Percentiles rank a stretch among this genome's conserved stretches.
Conservation (phyloP, 2,888 invertebrate genomes). For the Caradrina kadenii region DNA sequence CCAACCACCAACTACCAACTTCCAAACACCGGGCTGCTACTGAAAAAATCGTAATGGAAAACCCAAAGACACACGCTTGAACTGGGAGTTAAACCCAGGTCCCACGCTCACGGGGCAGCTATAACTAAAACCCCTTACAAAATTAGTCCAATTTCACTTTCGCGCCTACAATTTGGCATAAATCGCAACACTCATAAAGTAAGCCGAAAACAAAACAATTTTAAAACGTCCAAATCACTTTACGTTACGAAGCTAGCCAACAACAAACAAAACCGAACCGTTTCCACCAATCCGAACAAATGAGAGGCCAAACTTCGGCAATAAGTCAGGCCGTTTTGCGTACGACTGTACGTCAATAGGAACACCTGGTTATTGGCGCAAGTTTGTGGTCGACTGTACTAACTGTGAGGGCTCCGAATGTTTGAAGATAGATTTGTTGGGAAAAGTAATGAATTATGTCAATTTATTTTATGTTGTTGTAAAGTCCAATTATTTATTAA, state of each 20-base stretch:
- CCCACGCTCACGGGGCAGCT: no score
- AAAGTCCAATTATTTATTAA: no score
- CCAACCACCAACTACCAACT: no score
- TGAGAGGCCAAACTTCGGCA: constrained; percentile 55
- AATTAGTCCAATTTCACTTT: not conserved
- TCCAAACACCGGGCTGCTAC: no score
- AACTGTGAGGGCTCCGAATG: not conserved
- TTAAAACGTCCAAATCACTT: constrained; percentile 49
- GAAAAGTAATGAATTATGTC: no score
- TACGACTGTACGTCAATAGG: constrained; percentile 46
- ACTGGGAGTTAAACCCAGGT: no score
- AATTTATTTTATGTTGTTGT: no score
- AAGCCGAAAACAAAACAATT: constrained; percentile 5
- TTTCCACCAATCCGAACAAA: constrained; percentile 45
- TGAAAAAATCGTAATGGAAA: no score
- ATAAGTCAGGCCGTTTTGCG: constrained; percentile 58
- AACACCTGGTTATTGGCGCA: constrained; percentile 44
- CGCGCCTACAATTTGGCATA: not conserved
- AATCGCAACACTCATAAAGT: constrained; percentile 3
- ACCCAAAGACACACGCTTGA: no score
- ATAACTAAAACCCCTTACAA: no score
- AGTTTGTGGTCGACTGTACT: constrained; percentile 43
- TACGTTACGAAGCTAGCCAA: constrained; percentile 34
- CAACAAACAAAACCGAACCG: constrained; percentile 36
- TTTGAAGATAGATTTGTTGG: no score